phyloP scores from a whole-genome alignment of 2,888 invertebrate species.

The Micropterix aruncella region DNA sequence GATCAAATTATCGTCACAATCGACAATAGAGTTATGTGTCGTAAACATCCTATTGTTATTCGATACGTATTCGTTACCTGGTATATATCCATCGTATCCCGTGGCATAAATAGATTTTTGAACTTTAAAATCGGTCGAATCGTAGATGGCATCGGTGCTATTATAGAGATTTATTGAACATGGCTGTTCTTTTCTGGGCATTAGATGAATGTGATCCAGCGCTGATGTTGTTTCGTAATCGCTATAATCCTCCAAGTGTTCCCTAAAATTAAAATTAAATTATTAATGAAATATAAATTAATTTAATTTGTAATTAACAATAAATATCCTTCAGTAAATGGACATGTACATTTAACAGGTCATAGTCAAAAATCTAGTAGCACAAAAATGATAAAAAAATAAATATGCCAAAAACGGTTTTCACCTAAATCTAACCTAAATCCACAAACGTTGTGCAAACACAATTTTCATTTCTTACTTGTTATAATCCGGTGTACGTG shows the following conservation, averaged over 20 bases:
- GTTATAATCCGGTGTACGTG: constrained; percentile 44
- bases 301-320: no score
- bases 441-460: no score
- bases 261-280: constrained; percentile 8
- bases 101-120: constrained; percentile 7
- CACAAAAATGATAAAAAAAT: no score
- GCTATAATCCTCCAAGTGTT: constrained; percentile 9
- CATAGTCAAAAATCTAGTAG: no score
- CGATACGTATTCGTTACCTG: constrained; percentile 26
- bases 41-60: constrained; percentile 18
- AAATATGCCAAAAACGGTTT: no score
- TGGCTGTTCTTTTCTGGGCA: neutral
- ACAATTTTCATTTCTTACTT: no score
- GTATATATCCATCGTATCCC: constrained; percentile 14
- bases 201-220: neutral
- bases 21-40: constrained; percentile 23
- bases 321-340: no score
- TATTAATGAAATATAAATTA: neutral
- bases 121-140: constrained; percentile 10
- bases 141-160: constrained; percentile 10
- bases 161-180: constrained; percentile 3
- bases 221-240: constrained; percentile 6
- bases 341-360: no score
- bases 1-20: constrained; percentile 35
- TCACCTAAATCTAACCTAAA: no score